Evolutionary conservation across 2,113 vertebrate species (phyloP), one percentile per base, ranked within the genome.

Genomic region (Tylochromis polylepis): DNA sequence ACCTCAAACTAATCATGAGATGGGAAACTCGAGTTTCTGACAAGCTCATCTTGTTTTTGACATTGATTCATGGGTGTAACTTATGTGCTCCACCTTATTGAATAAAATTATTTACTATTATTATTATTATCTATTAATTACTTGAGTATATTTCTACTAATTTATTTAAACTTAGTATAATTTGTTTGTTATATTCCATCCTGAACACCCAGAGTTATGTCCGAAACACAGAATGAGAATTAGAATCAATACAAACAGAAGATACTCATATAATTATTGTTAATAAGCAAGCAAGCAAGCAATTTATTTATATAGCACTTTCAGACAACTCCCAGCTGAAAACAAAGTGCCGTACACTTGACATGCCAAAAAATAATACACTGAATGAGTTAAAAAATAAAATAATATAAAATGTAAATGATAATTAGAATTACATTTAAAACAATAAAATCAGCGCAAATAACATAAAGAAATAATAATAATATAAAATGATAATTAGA

Each of bases 1-100:
- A 83, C 87, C 65, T 86, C 53, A 86, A 90, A 90, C 84, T 83
- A 89, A 90, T 87, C 57, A 49, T 79, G 84, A 77, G 85, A 86
- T 58, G 81, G 86, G 75, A 90, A 81, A 90, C 85, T 87, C 36
- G 11, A 79, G 14, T 62, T 57, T 53, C 58, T 83, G 24, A 62
- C 57, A 60, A 38, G 22, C 1, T 79, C 18, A 20, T 70, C 9
- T 72, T 51, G 3, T 18, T 81, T 38, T n/a, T 24, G 34, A 1
- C 6, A 22, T 22, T 67, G 6, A 77, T 34, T 77, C 11, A 1
- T 8, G 10, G 27, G 43, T 51, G 5, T 51, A 10, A 77, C 27
- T 51, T 27, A 0, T 27, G 6, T 12, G 24, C 11, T 75, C 43
- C 31, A 15, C 70, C 2, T 51, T 8, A 20, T 29, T 75, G 18